Evolutionary conservation across 2,113 vertebrate genomes (phyloP).

Genomic region (Dendropsophus ebraccatus): DNA sequence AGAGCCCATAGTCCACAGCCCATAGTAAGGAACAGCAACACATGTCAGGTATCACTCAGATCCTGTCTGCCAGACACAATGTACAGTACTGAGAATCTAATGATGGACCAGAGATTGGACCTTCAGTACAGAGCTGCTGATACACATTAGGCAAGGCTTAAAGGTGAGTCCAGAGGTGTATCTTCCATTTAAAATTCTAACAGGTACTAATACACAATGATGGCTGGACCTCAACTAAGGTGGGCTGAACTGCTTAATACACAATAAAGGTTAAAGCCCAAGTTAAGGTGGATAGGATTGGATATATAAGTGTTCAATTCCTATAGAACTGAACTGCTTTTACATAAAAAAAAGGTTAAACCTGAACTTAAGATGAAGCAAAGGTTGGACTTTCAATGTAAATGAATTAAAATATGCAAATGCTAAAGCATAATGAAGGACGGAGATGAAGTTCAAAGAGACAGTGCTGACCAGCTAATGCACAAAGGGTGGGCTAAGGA

Average conservation of each 20-base stretch:
- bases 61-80: too few relatives aligned
- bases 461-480: not conserved
- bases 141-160: not conserved
- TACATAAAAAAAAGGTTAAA: not conserved
- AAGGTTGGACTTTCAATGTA: not conserved
- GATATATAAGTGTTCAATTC: not conserved
- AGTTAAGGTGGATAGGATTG: not conserved
- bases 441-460: not conserved
- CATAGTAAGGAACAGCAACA: not conserved
- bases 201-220: too few relatives aligned
- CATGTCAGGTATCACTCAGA: too few relatives aligned
- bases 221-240: too few relatives aligned
- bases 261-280: not conserved
- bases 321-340: not conserved
- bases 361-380: not conserved
- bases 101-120: not conserved
- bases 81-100: not conserved
- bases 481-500: not conserved
- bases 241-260: too few relatives aligned
- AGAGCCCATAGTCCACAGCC: not conserved
- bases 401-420: not conserved
- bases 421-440: not conserved
- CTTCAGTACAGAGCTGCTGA: not conserved
- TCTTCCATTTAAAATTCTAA: too few relatives aligned
- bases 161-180: too few relatives aligned